phyloP scores from a whole-genome alignment of 2,113 vertebrate species.

The Tor tambroides region DNA sequence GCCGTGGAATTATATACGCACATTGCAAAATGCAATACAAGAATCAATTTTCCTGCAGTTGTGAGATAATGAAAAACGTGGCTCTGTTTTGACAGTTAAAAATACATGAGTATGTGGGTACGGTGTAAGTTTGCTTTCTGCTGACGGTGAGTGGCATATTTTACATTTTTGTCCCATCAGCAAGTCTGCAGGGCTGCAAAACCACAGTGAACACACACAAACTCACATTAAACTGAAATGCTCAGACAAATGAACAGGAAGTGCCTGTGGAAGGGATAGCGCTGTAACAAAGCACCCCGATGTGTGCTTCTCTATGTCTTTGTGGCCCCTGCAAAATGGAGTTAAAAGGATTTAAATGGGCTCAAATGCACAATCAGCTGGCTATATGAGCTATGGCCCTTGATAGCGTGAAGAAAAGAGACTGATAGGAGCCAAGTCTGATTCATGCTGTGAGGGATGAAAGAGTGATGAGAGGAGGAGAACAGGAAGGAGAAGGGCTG shows the following conservation, averaged over 20 bases:
- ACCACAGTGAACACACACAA: slow-evolving; percentile 28
- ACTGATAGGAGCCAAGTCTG: slow-evolving; percentile 37
- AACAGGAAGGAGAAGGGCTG: neutral
- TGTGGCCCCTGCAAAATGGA: slow-evolving; percentile 43
- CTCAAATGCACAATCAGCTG: slow-evolving; percentile 41
- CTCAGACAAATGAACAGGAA: slow-evolving; percentile 35
- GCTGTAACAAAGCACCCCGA: slow-evolving; percentile 23
- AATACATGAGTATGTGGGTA: slow-evolving; percentile 21
- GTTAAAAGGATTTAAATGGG: slow-evolving; percentile 54
- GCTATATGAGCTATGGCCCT: neutral
- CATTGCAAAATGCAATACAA: neutral
- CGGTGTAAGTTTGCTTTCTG: slow-evolving; percentile 22
- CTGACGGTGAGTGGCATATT: slow-evolving; percentile 47
- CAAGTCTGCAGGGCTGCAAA: slow-evolving; percentile 39
- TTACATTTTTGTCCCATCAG: slow-evolving; percentile 50
- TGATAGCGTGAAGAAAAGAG: neutral
- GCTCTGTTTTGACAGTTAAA: slow-evolving; percentile 16
- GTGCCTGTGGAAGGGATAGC: neutral
- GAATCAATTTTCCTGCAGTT: neutral
- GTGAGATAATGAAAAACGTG: neutral
- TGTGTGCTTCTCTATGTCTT: slow-evolving; percentile 18
- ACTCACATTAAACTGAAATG: slow-evolving; percentile 12
- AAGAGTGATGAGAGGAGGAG: slow-evolving; percentile 1
- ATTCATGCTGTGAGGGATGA: slow-evolving; percentile 31
- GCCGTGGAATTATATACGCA: neutral